Evolutionary conservation across 2,113 vertebrate genomes (phyloP), one percentile per base, ranked within the genome.

Genomic region (Emydura subglobosa): DNA sequence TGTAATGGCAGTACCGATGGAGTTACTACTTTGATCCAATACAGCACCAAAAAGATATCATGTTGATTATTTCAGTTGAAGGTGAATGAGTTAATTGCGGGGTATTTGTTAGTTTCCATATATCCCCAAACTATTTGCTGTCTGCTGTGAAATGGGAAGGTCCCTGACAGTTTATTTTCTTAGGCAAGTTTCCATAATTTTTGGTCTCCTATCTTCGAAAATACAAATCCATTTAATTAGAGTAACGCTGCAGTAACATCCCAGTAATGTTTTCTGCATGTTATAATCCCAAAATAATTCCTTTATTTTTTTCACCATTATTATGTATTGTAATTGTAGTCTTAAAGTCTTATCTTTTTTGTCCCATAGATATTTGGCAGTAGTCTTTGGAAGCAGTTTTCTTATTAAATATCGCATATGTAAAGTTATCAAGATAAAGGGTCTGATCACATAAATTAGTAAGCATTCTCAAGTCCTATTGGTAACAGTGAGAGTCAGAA

Each of bases 71-170:
- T 53, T 44, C 76, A 42, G 1, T 55, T 82, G 44, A 29, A 76
- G 47, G 10, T 13, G 42, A 51, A 8, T 24, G 7, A 54, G 3
- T 76, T 24, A 89, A 76, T 57, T n/a, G 1, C n/a, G 39, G 68
- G 42, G n/a, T 24, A 65, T 65, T 21, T 34, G 29, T 68, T 68
- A 74, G 11, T 14, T 8, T 3, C n/a, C 47, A 10, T 50, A 86
- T 83, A 47, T 50, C 34, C 0, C 53, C 34, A 19, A 27, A 27
- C 22, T 49, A 0, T 79, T 29, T 31, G 19, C 57, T 76, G 25
- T 54, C 17, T 0, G 0, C 9, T 39, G 29, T 50, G 54, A 22
- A 83, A 74, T 1, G 4, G 19, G 3, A 6, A 25, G 44, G 27
- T 47, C 25, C 81, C 82, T 78, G 44, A 3, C 4, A 34, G 29